Percentiles rank a stretch among this genome's conserved stretches.
Evolutionary conservation across 2,797 vertebrate genomes (phyloP).

Genomic region (Pagetopsis macropterus): DNA sequence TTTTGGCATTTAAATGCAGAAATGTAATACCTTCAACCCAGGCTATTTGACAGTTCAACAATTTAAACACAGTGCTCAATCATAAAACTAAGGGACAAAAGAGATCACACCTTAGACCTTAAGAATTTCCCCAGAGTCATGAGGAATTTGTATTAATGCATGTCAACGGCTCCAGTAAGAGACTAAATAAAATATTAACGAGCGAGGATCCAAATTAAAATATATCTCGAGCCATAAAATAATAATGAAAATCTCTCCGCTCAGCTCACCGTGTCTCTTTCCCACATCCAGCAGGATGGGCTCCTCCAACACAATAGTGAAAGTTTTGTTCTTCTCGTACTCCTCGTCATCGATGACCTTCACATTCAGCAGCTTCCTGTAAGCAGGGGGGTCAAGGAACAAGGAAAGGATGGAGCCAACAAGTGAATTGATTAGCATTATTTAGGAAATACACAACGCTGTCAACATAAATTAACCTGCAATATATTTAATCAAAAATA

Average conservation of each 20-base stretch:
- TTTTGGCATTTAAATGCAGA: too few species aligned
- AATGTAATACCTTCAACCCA: background rate
- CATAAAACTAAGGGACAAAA: background rate
- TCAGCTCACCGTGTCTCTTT: constrained; percentile 83
- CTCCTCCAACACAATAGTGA: constrained; percentile 85
- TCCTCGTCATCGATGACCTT: constrained; percentile 91
- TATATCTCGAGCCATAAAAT: constrained; percentile 18
- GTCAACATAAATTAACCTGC: constrained; percentile 1
- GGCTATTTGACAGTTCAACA: background rate
- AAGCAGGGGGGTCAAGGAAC: constrained; percentile 21
- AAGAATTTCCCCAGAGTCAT: background rate
- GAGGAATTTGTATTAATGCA: background rate
- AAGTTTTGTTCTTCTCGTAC: constrained; percentile 91
- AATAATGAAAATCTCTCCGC: constrained; percentile 10
- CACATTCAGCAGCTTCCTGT: constrained; percentile 88
- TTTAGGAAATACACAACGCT: constrained; percentile 19
- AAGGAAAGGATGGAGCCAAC: constrained; percentile 12
- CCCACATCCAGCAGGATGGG: constrained; percentile 87
- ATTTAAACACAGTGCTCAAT: constrained; percentile 2
- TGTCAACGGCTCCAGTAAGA: constrained; percentile 11
- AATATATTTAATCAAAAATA: constrained; percentile 29
- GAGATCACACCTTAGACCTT: background rate
- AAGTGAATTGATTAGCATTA: background rate
- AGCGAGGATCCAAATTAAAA: constrained; percentile 1
- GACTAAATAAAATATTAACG: constrained; percentile 28